phyloP scores from a whole-genome alignment of 2,113 vertebrate genomes.

The Bostrychus sinensis region DNA sequence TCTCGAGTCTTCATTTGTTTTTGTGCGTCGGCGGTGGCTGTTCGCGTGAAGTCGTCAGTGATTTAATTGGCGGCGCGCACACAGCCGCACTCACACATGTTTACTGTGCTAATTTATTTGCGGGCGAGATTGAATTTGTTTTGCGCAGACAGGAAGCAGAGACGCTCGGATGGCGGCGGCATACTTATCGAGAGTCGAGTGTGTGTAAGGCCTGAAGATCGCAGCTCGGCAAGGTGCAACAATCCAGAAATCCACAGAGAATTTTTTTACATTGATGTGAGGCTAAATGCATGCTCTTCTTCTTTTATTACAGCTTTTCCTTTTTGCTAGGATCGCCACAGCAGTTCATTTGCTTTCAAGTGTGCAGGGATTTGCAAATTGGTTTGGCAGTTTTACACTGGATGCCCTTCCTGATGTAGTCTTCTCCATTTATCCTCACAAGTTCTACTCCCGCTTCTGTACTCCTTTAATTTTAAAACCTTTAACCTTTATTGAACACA shows the following conservation, averaged over 20 bases:
- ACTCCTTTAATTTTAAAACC: too few relatives aligned
- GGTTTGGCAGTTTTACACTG: too few relatives aligned
- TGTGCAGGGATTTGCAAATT: too few relatives aligned
- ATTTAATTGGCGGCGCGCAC: slow-evolving; percentile 37
- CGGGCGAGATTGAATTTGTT: slow-evolving; percentile 43
- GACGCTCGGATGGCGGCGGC: slow-evolving; percentile 5
- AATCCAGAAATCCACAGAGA: background rate
- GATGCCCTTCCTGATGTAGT: too few relatives aligned
- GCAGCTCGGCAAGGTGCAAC: background rate
- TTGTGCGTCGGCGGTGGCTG: slow-evolving; percentile 3
- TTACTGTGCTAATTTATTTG: slow-evolving; percentile 51
- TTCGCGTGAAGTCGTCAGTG: slow-evolving; percentile 22
- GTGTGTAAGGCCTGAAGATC: background rate
- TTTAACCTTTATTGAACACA: too few relatives aligned
- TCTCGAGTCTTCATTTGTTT: slow-evolving; percentile 55
- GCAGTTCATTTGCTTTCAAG: too few relatives aligned
- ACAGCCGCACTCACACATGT: slow-evolving; percentile 36
- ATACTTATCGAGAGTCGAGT: slow-evolving; percentile 9
- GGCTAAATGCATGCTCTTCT: too few relatives aligned
- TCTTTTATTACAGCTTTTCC: too few relatives aligned
- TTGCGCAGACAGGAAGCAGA: slow-evolving; percentile 14
- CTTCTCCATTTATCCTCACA: too few relatives aligned
- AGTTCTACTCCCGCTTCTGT: too few relatives aligned
- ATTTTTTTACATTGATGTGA: too few relatives aligned
- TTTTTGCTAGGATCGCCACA: too few relatives aligned